These are phyloP conservation scores for Lamellibrachia luymesi DNA, from an alignment of 1,140 invertebrate genomes.

Conservation along the genomic window DNA sequence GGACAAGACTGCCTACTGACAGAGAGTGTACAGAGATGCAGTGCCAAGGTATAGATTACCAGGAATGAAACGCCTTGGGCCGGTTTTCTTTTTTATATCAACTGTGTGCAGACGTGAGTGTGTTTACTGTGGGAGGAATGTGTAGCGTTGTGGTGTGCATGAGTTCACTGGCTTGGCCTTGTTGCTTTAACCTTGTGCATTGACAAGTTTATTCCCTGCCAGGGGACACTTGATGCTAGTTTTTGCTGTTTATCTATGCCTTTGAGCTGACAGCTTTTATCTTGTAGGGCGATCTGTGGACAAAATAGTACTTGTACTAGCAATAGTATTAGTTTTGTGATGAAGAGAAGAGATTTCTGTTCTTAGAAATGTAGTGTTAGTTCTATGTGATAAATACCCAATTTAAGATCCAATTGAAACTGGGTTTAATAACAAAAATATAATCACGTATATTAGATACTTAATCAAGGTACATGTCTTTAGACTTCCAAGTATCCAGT, in stretches of 20 bases:
- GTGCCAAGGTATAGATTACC: not conserved
- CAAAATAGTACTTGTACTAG: too few species aligned
- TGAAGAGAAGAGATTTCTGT: too few species aligned
- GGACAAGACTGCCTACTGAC: not conserved
- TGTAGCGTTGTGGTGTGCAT: not conserved
- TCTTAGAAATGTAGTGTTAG: too few species aligned
- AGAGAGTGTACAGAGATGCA: not conserved
- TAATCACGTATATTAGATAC: too few species aligned
- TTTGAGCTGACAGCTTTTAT: not conserved
- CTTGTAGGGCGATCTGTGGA: not conserved
- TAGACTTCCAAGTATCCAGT: too few species aligned
- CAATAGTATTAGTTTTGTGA: too few species aligned
- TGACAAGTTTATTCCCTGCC: not conserved
- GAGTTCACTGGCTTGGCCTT: not conserved
- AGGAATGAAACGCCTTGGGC: not conserved
- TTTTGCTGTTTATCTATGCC: not conserved
- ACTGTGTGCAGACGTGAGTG: not conserved
- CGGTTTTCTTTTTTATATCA: not conserved
- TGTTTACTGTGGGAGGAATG: not conserved
- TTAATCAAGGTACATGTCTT: too few species aligned
- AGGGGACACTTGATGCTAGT: not conserved
- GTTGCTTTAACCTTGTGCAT: not conserved
- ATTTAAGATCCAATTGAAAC: too few species aligned
- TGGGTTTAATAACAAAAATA: too few species aligned
- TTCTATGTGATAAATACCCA: too few species aligned